Conservation (phyloP, 2,797 vertebrate species). For the Thamnophis elegans region DNA sequence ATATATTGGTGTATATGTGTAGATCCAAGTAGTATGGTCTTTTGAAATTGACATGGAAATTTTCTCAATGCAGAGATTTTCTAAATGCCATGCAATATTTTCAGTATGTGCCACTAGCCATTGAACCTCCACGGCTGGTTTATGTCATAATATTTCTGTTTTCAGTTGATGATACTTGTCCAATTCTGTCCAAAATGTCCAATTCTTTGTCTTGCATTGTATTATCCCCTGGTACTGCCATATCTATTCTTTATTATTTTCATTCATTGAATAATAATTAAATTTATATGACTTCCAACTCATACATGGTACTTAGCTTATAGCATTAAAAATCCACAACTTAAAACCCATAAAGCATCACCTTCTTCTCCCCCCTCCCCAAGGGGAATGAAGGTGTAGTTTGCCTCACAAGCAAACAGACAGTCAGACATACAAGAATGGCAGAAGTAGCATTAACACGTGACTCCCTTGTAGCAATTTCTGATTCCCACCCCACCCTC, state of each 20-base stretch:
- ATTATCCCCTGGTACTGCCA: not conserved
- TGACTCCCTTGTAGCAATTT: not conserved
- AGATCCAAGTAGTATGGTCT: not conserved
- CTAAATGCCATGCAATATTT: not conserved
- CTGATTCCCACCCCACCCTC: accelerated
- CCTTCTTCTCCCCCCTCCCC: not conserved
- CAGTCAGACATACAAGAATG: not conserved
- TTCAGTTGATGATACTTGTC: not conserved
- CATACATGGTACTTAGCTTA: not conserved
- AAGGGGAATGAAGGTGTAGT: not conserved
- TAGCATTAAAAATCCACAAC: not conserved
- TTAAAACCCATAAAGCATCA: not conserved
- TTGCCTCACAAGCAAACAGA: not conserved
- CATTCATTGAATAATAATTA: not conserved
- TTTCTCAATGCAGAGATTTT: not conserved
- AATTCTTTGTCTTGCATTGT: not conserved
- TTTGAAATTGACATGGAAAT: not conserved
- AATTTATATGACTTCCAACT: not conserved
- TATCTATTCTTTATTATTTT: not conserved
- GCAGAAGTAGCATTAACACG: not conserved
- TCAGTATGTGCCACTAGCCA: not conserved
- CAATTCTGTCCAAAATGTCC: too few species aligned
- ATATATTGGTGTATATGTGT: not conserved
- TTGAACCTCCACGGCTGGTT: not conserved
- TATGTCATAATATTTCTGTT: not conserved